Base-by-base conservation (phyloP, 2,797 vertebrate genomes). In the Hylomyscus alleni region DNA sequence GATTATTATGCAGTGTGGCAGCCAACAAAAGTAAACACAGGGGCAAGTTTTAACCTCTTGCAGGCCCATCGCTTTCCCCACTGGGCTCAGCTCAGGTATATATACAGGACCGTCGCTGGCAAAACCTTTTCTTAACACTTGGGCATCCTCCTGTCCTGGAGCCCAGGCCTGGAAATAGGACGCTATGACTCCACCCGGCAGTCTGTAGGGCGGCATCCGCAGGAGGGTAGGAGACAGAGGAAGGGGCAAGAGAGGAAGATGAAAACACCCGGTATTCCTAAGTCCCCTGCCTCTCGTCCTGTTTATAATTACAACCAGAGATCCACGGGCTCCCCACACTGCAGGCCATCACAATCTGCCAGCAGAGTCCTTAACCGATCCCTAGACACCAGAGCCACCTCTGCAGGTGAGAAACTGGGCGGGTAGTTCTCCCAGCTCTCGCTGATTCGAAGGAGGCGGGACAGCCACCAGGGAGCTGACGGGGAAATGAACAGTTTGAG, bases 21-120 rank as follows among this genome's bases (percentile, higher is more conserved):
- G 99, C 98, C 98, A 98, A 95, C 98, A 95, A 97, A 97, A 98
- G 98, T 96, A 98, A 98, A 98, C 98, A 98, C 98, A 94, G 98
- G 98, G 97, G 98, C 98, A 98, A 95, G 98, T 93, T 98, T 98
- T 98, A 99, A 98, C 98, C 98, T 98, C 98, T 98, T 98, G 98
- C 97, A 98, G 98, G 96, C 97, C 31, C 91, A 2, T 93, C 83
- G 95, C 92, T 52, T 96, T 88, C 97, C 98, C 97, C 0, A 0
- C 54, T 3, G 12, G 86, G 97, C 0, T 4, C 0, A 3, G 90
- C 96, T 95, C 97, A 96, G 98, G 97, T 97, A 97, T 56, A 78
- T 84, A 29, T 37, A 73, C 88, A 29, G 47, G 93, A 3, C 44
- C 75, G 67, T 22, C 47, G 47, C 95, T 81, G 93, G 97, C 34